phyloP scores from a whole-genome alignment of 2,888 invertebrate species.

The Oxycera nigricornis region DNA sequence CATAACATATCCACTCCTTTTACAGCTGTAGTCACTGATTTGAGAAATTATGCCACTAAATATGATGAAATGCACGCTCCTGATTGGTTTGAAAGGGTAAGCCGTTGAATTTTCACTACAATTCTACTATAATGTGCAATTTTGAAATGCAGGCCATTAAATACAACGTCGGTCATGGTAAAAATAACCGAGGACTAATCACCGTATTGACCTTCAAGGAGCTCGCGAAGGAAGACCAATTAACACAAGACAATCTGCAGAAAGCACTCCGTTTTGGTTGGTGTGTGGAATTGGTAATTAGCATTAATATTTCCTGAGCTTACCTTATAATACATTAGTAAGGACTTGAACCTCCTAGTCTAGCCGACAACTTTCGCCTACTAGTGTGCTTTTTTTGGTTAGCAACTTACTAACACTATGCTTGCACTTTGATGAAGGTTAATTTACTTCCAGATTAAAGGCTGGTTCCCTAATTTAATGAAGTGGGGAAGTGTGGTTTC shows the following conservation, averaged over 20 bases:
- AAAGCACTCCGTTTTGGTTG: conserved; percentile 83
- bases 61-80: background rate
- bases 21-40: background rate
- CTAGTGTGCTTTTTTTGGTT: no score
- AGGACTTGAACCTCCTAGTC: no score
- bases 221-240: conserved; percentile 67
- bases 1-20: background rate
- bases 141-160: conserved; percentile 68
- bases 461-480: no score
- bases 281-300: conserved; percentile 85
- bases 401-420: no score
- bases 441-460: no score
- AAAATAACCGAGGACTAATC: conserved; percentile 76
- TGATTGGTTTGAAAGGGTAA: conserved; percentile 2
- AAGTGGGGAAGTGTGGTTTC: no score
- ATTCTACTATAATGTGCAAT: background rate
- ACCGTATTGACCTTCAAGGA: conserved; percentile 74
- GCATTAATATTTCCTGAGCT: background rate
- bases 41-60: background rate
- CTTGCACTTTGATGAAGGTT: no score
- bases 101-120: background rate
- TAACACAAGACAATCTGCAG: conserved; percentile 75
- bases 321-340: background rate
- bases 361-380: no score
- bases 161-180: conserved; percentile 87